Conservation (phyloP, 2,888 invertebrate species). For the Gymnosoma rotundatum region DNA sequence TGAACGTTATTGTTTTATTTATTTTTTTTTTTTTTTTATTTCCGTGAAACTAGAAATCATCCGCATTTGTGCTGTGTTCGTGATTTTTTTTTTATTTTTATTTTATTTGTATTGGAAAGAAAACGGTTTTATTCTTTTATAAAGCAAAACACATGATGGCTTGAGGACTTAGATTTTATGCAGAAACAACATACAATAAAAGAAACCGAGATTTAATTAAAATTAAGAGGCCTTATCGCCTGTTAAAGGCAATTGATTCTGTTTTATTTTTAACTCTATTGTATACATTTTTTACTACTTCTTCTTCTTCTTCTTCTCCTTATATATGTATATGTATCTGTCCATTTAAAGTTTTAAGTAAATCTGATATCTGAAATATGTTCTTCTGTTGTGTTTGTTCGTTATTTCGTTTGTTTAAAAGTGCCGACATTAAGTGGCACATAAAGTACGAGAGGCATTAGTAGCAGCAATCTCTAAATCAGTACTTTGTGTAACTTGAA, state of each 20-base stretch:
- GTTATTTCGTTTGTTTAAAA: slow-evolving; percentile 38
- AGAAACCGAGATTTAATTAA: slow-evolving; percentile 1
- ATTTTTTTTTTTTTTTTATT: not conserved
- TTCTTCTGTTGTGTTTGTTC: not conserved
- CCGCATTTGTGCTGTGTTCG: not conserved
- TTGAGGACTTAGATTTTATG: not conserved
- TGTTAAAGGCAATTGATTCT: not conserved
- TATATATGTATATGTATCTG: not conserved
- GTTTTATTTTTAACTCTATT: not conserved
- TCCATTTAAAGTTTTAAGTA: not conserved
- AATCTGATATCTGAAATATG: not conserved
- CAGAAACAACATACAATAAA: not conserved
- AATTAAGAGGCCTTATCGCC: not conserved
- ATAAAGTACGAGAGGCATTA: slow-evolving; percentile 18
- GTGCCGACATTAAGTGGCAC: slow-evolving; percentile 35
- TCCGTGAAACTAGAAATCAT: not conserved
- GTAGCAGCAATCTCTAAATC: slow-evolving; percentile 15
- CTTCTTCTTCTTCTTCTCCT: too few species aligned
- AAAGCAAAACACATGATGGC: not conserved
- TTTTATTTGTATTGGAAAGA: too few species aligned
- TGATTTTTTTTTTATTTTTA: not conserved
- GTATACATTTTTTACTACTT: not conserved
- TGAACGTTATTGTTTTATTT: slow-evolving; percentile 46
- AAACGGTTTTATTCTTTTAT: not conserved
- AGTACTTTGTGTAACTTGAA: slow-evolving; percentile 17